These are phyloP conservation scores for Coregonus clupeaformis DNA, from an alignment of 2,113 vertebrate genomes.

Conservation along the genomic window DNA sequence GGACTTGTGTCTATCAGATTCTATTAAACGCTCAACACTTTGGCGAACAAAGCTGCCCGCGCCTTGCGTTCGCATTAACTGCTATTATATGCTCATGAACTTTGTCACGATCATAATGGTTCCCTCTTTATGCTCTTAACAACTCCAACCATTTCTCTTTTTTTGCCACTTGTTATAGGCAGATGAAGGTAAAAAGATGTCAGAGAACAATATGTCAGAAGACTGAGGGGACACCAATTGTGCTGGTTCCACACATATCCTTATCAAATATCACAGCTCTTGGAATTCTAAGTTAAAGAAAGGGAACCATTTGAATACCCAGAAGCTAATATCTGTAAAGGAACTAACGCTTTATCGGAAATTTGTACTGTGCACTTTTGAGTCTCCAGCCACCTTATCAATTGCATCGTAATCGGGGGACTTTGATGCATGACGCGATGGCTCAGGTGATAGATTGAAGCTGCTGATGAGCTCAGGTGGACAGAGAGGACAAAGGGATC, in stretches of 20 bases:
- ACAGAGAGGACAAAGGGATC: not conserved
- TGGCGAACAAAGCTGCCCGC: conserved; percentile 69
- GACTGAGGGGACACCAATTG: no score
- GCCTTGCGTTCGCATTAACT: conserved; percentile 65
- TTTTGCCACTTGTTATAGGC: no score
- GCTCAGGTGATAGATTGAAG: conserved; percentile 15
- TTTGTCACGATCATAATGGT: conserved; percentile 64
- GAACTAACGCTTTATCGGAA: conserved; percentile 58
- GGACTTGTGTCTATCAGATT: conserved; percentile 72
- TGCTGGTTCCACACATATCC: no score
- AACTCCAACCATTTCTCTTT: conserved; percentile 25
- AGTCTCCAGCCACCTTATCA: conserved; percentile 61
- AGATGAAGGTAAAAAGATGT: no score
- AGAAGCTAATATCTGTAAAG: conserved; percentile 39
- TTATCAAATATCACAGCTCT: no score
- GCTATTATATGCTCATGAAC: conserved; percentile 73
- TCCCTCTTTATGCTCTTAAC: conserved; percentile 10
- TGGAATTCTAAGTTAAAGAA: no score
- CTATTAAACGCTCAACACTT: conserved; percentile 73
- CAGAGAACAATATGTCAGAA: no score
- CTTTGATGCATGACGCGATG: conserved; percentile 62
- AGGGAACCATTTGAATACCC: not conserved
- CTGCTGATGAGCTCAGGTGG: conserved; percentile 39
- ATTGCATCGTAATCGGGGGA: conserved; percentile 43
- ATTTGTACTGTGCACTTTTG: conserved; percentile 55